phyloP scores from a whole-genome alignment of 2,113 vertebrate genomes.

The Pangasianodon gigas region DNA sequence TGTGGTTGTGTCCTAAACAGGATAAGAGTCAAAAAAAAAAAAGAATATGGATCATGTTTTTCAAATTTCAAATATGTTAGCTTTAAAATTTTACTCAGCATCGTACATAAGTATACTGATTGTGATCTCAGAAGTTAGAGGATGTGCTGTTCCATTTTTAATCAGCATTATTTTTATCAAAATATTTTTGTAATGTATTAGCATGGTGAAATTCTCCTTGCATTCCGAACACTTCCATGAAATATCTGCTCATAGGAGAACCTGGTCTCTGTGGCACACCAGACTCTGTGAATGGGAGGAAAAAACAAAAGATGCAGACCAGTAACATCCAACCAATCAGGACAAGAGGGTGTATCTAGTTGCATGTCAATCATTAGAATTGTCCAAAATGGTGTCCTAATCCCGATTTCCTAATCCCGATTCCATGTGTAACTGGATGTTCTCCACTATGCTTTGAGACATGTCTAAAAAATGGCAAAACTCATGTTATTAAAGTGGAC shows the following conservation, averaged over 20 bases:
- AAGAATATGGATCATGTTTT: not conserved
- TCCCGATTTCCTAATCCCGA: not conserved
- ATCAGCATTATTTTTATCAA: not conserved
- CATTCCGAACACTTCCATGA: not conserved
- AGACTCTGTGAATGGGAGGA: not conserved
- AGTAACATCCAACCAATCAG: not conserved
- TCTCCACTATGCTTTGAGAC: not conserved
- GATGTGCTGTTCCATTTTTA: not conserved
- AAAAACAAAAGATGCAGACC: not conserved
- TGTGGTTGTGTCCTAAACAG: not conserved
- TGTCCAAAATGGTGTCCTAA: not conserved
- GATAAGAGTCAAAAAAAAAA: not conserved
- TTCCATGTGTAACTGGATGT: not conserved
- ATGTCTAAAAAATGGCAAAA: not conserved
- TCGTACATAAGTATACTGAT: not conserved
- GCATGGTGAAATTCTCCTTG: not conserved
- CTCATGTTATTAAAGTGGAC: not conserved
- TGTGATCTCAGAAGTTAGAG: not conserved
- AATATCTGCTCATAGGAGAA: not conserved
- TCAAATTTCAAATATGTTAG: not conserved
- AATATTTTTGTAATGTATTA: not conserved
- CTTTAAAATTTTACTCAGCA: not conserved
- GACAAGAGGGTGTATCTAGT: not conserved
- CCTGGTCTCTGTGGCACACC: not conserved
- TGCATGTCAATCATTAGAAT: not conserved